Conservation (phyloP, 30 jellyfish, hydroid and myxozoan genomes). For the Hydractinia echinata region DNA sequence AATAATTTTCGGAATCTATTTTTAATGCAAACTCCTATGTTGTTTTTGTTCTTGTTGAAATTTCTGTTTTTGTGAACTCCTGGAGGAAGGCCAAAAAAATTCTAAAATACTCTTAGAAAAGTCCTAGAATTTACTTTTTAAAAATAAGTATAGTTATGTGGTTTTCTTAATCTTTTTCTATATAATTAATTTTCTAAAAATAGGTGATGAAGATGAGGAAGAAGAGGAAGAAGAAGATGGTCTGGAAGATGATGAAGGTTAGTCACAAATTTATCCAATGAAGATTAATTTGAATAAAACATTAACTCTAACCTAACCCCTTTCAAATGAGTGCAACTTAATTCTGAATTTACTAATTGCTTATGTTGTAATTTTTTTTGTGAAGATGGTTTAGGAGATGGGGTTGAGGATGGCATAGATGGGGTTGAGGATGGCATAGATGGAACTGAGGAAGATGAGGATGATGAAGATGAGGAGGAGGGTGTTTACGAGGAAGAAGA, state of each 20-base stretch:
- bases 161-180: no score
- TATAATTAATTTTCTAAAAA: not conserved
- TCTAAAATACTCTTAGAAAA: no score
- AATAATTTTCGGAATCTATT: no score
- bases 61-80: no score
- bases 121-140: no score
- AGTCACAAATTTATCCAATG: not conserved
- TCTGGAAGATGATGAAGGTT: constrained; percentile 4
- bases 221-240: constrained; percentile 48
- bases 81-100: no score
- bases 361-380: not conserved
- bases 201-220: constrained; percentile 55
- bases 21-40: no score
- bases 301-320: no score
- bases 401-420: constrained; percentile 27
- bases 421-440: constrained; percentile 22
- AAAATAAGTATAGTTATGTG: no score
- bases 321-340: no score
- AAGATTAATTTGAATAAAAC: no score
- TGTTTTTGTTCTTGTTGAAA: no score
- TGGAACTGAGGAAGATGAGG: constrained; percentile 3
- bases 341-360: not conserved
- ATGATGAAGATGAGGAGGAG: constrained; percentile 26
- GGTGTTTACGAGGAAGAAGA: constrained; percentile 24
- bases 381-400: constrained; percentile 18